Evolutionary conservation across 53 echinoderm and acorn worm species (phyloP).

Genomic region (Patiria pectinifera): DNA sequence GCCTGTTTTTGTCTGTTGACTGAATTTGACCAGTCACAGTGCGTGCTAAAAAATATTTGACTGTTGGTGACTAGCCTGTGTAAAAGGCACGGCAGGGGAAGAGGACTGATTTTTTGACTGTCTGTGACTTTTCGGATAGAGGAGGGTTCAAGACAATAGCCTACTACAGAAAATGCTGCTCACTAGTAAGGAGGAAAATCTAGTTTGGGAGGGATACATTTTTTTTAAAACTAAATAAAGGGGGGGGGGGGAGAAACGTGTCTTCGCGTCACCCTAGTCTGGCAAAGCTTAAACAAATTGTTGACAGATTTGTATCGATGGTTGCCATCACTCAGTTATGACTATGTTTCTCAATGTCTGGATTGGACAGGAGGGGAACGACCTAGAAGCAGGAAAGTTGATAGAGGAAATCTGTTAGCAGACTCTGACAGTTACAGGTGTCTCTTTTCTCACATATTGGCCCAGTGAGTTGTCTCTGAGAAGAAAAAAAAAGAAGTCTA

Average conservation of each 20-base stretch:
- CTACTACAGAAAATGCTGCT: too few species aligned
- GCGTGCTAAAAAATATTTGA: too few species aligned
- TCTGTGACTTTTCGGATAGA: too few species aligned
- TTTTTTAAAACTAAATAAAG: too few species aligned
- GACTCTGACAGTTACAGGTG: slow-evolving; percentile 23
- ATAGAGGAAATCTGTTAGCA: slow-evolving; percentile 15
- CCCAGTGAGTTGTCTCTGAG: background rate
- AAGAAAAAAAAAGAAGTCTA: background rate
- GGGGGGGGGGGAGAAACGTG: background rate
- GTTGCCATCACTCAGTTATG: background rate
- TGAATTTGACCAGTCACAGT: too few species aligned
- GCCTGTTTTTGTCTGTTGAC: too few species aligned
- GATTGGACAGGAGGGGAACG: slow-evolving; percentile 1
- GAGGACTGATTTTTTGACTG: too few species aligned
- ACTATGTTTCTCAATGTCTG: background rate
- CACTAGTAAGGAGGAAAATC: too few species aligned
- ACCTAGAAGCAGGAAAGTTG: slow-evolving; percentile 13
- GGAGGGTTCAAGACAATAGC: too few species aligned
- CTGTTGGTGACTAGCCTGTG: too few species aligned
- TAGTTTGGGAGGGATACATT: too few species aligned
- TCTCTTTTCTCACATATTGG: slow-evolving; percentile 32
- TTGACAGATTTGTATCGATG: background rate
- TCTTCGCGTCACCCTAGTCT: background rate
- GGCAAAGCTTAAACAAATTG: background rate
- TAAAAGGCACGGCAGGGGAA: too few species aligned